Conservation (phyloP, 2,113 vertebrate genomes). For the Apodemus sylvaticus region DNA sequence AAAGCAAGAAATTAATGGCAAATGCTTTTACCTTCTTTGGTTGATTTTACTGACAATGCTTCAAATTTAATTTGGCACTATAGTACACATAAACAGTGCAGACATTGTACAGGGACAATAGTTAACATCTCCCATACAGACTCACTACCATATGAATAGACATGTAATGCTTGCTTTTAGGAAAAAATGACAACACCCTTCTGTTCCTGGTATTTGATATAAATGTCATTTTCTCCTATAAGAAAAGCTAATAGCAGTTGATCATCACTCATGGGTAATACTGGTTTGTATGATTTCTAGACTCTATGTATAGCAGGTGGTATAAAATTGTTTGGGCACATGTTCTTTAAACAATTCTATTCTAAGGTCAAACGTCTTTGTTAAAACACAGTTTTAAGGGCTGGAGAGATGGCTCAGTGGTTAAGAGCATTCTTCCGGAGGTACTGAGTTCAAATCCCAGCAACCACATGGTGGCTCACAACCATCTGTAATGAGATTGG, state of each 20-base stretch:
- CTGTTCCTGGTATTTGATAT: neutral
- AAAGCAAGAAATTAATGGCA: neutral
- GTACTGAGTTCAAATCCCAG: no score
- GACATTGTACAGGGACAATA: rapidly evolving
- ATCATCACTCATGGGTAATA: neutral
- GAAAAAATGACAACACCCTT: neutral
- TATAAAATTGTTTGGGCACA: neutral
- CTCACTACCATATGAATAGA: rapidly evolving
- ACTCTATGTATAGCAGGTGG: neutral
- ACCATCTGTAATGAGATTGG: no score
- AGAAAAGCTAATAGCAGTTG: neutral
- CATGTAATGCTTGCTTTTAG: neutral
- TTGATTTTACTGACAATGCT: neutral
- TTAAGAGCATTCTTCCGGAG: no score
- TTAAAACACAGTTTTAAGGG: neutral
- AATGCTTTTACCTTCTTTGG: no score
- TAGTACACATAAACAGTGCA: neutral
- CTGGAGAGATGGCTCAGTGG: no score
- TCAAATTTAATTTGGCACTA: neutral
- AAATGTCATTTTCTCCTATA: neutral
- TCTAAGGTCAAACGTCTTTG: neutral
- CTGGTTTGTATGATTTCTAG: neutral
- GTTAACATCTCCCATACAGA: no score
- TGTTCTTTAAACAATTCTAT: neutral
- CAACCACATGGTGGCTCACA: no score